Base-by-base conservation (phyloP, 1,140 invertebrate genomes). In the Drosophila watanabei region DNA sequence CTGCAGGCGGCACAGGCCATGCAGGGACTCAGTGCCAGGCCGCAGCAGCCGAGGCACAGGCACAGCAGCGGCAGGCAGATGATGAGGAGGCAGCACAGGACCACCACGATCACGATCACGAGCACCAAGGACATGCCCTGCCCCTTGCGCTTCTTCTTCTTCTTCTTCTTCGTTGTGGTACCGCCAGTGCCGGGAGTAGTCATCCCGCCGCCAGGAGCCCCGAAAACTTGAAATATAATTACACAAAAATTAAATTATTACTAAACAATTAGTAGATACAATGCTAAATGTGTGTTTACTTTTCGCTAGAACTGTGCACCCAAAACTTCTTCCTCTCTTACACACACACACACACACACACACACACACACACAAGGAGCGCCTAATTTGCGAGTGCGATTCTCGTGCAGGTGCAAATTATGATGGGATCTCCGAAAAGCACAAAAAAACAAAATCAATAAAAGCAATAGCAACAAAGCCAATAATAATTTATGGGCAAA, bases 351-450 rank as follows among this genome's bases (percentile, higher is more conserved):
- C 56, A 59, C 59, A 41, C 57, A 24, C 58, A 11, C 18, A 28
- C 13, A 28, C 13, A 48, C 48, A 49, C 24, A 49, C 24, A 5
- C 4, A 30, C 60, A 60, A 56, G 28, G 66, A 84, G 76, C 79
- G 76, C 64, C 79, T 82, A 86, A 86, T 86, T 85, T 81, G 75
- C 64, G 64, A 86, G 64, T 82, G 79, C 68, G 68, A 54, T 66
- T 86, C 63, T 69, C 78, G 60, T 81, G 79, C 82, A 82, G 82
- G 79, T 86, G 82, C 82, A 85, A 85, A 85, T 81, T 81, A 81
- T 86, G 82, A 86, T 63, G 59, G 39, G 52, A 70, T 51, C 41
- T 51, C 41, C 46, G 5, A 24, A 57, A 64, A 77, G 37, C 24
- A 30, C 7, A 49, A 28, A n/a, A 16, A 6, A 52, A 30, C 8